These are phyloP conservation scores for Brenthis daphne DNA, from an alignment of 2,888 invertebrate species.

Conservation along the genomic window DNA sequence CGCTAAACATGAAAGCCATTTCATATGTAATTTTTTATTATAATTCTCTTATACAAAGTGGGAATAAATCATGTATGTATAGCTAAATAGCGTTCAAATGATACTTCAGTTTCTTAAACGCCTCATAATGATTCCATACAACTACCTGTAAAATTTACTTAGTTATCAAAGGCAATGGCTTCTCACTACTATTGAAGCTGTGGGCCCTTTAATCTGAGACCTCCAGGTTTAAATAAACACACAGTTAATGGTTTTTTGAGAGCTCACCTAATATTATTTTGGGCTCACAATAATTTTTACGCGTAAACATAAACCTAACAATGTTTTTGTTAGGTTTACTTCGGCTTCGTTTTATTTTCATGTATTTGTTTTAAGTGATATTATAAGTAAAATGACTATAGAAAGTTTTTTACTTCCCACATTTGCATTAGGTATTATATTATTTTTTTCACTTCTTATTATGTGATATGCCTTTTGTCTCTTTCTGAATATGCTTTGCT, in stretches of 20 bases:
- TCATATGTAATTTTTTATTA: too few species aligned
- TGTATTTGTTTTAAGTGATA: constrained; percentile 37
- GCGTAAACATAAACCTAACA: constrained; percentile 62
- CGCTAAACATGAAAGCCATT: too few species aligned
- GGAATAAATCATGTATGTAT: too few species aligned
- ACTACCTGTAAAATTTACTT: constrained; percentile 32
- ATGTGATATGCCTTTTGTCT: too few species aligned
- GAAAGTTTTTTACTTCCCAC: too few species aligned
- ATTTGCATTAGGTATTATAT: too few species aligned
- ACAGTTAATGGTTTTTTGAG: constrained; percentile 75
- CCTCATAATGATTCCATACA: constrained; percentile 14
- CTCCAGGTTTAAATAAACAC: constrained; percentile 62
- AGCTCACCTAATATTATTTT: constrained; percentile 76
- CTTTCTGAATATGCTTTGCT: too few species aligned
- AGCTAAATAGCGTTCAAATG: constrained; percentile 9
- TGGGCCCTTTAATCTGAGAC: constrained; percentile 43
- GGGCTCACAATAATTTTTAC: constrained; percentile 75
- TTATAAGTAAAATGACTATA: constrained; percentile 2
- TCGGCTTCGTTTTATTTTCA: constrained; percentile 60
- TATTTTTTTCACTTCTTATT: too few species aligned
- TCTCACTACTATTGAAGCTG: constrained; percentile 27
- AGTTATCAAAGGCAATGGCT: constrained; percentile 36
- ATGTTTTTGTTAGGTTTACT: constrained; percentile 62
- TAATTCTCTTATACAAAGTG: too few species aligned
- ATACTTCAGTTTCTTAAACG: constrained; percentile 12